phyloP scores from a whole-genome alignment of 2,113 vertebrate species.

The Catharus bicknelli region DNA sequence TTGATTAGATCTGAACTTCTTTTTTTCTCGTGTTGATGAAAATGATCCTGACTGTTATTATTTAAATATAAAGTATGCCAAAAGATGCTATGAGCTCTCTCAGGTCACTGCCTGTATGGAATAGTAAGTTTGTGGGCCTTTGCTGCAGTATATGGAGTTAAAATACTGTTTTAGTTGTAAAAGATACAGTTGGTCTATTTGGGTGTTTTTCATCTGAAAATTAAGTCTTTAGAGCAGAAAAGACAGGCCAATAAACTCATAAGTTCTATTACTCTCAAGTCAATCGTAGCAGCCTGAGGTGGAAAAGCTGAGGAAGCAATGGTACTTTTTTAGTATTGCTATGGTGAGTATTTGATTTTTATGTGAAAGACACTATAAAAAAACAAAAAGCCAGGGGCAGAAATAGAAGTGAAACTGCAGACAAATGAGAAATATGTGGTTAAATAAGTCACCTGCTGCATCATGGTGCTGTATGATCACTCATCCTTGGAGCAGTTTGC shows the following conservation, averaged over 20 bases:
- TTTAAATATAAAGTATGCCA: conserved; percentile 16
- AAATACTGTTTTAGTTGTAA: not conserved
- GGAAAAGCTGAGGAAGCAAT: not conserved
- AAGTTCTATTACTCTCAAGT: not conserved
- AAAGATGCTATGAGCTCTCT: not conserved
- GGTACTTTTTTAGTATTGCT: not conserved
- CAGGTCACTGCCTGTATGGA: not conserved
- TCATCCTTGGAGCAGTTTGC: not conserved
- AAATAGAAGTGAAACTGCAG: not conserved
- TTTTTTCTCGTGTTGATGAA: conserved; percentile 34
- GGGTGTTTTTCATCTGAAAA: not conserved
- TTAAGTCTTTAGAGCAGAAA: not conserved
- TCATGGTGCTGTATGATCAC: not conserved
- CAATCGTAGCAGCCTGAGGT: not conserved
- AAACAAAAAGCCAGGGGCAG: not conserved
- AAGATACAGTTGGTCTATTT: not conserved
- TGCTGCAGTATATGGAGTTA: not conserved
- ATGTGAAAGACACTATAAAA: not conserved
- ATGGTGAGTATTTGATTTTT: not conserved
- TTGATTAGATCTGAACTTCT: conserved; percentile 39
- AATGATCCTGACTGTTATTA: conserved; percentile 21
- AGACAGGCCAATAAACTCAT: not conserved
- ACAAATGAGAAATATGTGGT: not conserved
- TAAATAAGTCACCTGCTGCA: not conserved
- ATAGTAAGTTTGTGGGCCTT: not conserved